phyloP scores from a whole-genome alignment of 2,113 vertebrate genomes.

The Melanerpes formicivorus region DNA sequence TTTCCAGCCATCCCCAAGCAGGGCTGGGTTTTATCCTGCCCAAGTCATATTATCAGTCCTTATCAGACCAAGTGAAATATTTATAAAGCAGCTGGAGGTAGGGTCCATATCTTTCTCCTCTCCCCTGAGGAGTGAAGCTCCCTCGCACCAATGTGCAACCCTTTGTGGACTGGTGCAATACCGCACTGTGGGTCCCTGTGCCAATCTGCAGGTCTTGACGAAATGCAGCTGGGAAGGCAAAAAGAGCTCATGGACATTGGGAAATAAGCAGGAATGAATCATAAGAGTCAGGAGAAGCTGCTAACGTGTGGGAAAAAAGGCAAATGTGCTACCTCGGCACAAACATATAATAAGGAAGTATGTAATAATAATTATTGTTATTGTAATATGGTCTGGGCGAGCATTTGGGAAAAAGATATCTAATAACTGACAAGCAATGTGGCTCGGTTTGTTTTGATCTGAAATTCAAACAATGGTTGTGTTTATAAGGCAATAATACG shows the following conservation, averaged over 20 bases:
- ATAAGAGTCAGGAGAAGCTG: slow-evolving; percentile 62
- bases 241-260: slow-evolving; percentile 39
- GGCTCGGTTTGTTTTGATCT: slow-evolving; percentile 71
- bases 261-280: slow-evolving; percentile 65
- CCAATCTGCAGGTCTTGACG: slow-evolving; percentile 16
- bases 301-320: slow-evolving; percentile 71
- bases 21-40: slow-evolving; percentile 1
- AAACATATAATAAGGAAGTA: slow-evolving; percentile 72
- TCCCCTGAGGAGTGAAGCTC: not conserved
- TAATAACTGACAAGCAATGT: slow-evolving; percentile 68
- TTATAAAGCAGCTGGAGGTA: slow-evolving; percentile 50
- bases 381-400: slow-evolving; percentile 65
- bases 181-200: not conserved
- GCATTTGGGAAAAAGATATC: slow-evolving; percentile 71
- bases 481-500: slow-evolving; percentile 68
- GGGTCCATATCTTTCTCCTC: not conserved
- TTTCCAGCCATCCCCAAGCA: not conserved
- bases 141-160: not conserved
- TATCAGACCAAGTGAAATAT: slow-evolving; percentile 59
- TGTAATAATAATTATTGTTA: slow-evolving; percentile 77
- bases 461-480: slow-evolving; percentile 72
- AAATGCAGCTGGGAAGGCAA: slow-evolving; percentile 13
- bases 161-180: not conserved
- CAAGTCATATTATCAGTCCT: slow-evolving; percentile 4
- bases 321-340: slow-evolving; percentile 67